Evolutionary conservation across 2,888 invertebrate genomes (phyloP).

Genomic region (Nasonovia ribisnigri): DNA sequence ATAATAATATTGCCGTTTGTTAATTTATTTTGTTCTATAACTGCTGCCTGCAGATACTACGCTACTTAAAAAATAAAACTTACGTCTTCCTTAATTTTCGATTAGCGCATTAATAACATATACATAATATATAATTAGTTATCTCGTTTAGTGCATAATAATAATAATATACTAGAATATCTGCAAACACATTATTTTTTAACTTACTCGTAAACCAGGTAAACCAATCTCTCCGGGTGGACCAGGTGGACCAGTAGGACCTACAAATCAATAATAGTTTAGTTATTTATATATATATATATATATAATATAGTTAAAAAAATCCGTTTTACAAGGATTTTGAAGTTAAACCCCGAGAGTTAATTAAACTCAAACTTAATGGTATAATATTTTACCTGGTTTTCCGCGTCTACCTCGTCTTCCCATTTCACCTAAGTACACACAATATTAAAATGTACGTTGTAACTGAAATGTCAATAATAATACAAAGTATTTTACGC

Average conservation of each 20-base stretch:
- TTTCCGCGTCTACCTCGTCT: conserved; percentile 79
- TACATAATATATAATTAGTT: not conserved
- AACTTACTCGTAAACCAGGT: conserved; percentile 55
- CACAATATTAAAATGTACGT: conserved; percentile 65
- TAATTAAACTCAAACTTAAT: not conserved
- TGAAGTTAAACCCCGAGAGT: not conserved
- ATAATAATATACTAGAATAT: not conserved
- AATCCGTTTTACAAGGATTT: not conserved
- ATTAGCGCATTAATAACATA: conserved; percentile 17
- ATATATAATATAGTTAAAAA: not conserved
- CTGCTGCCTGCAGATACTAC: not conserved
- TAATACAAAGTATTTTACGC: not conserved
- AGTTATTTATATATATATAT: not conserved
- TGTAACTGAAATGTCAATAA: not conserved
- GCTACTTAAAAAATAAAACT: conserved; percentile 22
- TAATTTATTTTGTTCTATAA: not conserved
- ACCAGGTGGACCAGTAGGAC: conserved; percentile 68
- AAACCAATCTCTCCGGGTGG: conserved; percentile 69
- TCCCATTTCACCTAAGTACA: conserved; percentile 67
- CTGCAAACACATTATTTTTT: not conserved
- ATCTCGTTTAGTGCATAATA: not conserved
- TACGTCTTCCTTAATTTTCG: conserved; percentile 44
- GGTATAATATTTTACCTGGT: conserved; percentile 70
- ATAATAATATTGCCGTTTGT: not conserved
- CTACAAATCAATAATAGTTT: conserved; percentile 64